Base-by-base conservation (phyloP, 1,140 invertebrate species). In the Lineus longissimus region DNA sequence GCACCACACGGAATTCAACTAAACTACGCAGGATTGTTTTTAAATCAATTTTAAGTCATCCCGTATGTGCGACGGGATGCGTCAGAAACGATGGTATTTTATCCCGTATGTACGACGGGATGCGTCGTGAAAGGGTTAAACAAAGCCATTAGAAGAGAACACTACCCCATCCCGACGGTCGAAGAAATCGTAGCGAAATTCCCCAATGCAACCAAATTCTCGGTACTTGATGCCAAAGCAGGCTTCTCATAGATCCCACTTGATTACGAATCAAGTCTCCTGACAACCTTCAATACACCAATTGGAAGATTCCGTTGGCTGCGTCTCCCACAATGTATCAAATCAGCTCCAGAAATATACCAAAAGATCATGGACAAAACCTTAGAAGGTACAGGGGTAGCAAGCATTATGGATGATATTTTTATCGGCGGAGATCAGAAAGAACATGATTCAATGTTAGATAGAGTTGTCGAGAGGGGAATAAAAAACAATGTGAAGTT, bases 301-400 rank as follows among this genome's bases (percentile, higher is more conserved):
- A 23, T 51, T 51, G 47, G 47, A 19, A 6, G 47, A 23, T 51
- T 51, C n/a, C 47, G 47, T 4, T 51, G 25, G n/a, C 9, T 23
- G n/a, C n/a, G 47, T 9, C 25, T 51, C 9, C 47, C 47, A 7
- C n/a, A 23, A 27, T 6, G 47, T 7, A 51, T 51, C 6, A 51
- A 51, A 51, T 51, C 47, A n/a, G 47, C 47, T 7, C 47, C 47
- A 27, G 47, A 51, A 51, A 23, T 51, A 51, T 51, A 23, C 25
- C 47, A 51, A n/a, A 19, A 27, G 19, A 19, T 19, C n/a, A 51
- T 51, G 47, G 47, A 51, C n/a, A 51, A 23, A 23, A 23, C n/a
- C 25, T 19, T 19, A 9, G 47, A 51, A 23, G n/a, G n/a, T 19
- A 19, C 47, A 51, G 25, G 25, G 19, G 47, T n/a, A n/a, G 25